phyloP scores from a whole-genome alignment of 2,888 invertebrate genomes.

The Linyphia triangularis region DNA sequence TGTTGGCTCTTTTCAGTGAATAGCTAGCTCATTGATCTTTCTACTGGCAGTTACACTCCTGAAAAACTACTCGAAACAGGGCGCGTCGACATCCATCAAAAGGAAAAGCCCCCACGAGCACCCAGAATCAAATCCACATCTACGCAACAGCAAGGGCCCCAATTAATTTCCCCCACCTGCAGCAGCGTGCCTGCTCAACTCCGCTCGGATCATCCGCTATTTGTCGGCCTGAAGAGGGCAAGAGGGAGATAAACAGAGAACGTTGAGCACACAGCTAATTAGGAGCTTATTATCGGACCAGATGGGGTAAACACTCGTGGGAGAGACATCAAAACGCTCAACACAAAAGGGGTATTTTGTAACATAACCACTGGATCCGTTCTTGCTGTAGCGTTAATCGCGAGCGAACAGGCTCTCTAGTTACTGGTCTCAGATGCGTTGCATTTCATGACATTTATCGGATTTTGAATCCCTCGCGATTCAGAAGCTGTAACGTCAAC shows the following conservation, averaged over 20 bases:
- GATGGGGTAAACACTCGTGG: constrained; percentile 59
- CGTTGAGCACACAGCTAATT: constrained; percentile 26
- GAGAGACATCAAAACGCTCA: constrained; percentile 18
- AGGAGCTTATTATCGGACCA: constrained; percentile 61
- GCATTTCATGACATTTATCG: constrained; percentile 17
- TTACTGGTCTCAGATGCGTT: constrained; percentile 5
- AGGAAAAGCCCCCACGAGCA: constrained; percentile 38
- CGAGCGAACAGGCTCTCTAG: background rate
- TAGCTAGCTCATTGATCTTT: no score
- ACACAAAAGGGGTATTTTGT: constrained; percentile 34
- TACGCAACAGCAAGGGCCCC: constrained; percentile 22
- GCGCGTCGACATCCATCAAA: constrained; percentile 41
- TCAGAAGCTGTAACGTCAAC: background rate
- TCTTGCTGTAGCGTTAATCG: constrained; percentile 8
- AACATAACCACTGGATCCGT: no score
- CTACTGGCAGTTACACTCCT: no score
- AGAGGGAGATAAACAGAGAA: constrained; percentile 22
- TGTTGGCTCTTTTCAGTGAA: no score
- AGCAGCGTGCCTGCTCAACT: constrained; percentile 39
- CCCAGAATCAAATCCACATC: constrained; percentile 32
- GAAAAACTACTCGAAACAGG: constrained; percentile 30
- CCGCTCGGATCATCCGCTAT: constrained; percentile 39
- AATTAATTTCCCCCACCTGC: constrained; percentile 56
- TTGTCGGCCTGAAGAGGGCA: background rate
- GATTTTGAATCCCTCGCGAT: constrained; percentile 27